Conservation (phyloP, 2,113 vertebrate species). For the Agelaius phoeniceus region DNA sequence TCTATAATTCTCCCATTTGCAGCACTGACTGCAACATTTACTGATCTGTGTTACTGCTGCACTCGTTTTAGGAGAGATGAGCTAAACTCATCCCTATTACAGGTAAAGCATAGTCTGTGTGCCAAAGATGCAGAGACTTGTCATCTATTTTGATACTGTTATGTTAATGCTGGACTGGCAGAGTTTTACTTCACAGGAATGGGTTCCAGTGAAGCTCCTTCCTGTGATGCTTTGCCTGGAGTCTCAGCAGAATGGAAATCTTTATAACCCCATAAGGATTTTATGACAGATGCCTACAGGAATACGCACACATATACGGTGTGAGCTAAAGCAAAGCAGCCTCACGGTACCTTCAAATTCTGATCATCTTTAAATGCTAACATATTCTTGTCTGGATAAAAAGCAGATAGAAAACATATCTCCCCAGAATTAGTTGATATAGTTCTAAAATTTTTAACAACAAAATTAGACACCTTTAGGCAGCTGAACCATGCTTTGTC, state of each 20-base stretch:
- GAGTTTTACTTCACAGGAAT: slow-evolving; percentile 14
- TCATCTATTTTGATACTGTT: slow-evolving; percentile 16
- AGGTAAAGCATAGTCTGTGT: background rate
- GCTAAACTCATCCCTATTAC: background rate
- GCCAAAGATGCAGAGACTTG: background rate
- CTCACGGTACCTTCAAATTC: background rate
- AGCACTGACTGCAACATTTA: slow-evolving; percentile 13
- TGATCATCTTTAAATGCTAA: background rate
- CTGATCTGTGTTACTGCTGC: background rate
- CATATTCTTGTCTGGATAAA: background rate
- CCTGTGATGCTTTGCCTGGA: background rate
- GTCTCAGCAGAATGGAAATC: slow-evolving; percentile 17
- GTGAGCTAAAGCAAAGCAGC: background rate
- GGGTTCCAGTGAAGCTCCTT: background rate
- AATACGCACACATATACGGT: background rate
- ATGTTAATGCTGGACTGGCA: background rate
- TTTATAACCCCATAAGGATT: slow-evolving; percentile 3
- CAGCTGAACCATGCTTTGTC: background rate
- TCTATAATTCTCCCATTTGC: slow-evolving; percentile 41
- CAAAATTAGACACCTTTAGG: background rate
- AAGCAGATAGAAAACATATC: background rate
- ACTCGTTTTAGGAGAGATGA: background rate
- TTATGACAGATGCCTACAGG: slow-evolving; percentile 22
- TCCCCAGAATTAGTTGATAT: background rate
- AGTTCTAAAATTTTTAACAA: background rate